A percentile compares a stretch with the other conserved stretches of the same genome.
phyloP scores from a whole-genome alignment of 1,140 invertebrate genomes.

The Scaptomyza pallida region DNA sequence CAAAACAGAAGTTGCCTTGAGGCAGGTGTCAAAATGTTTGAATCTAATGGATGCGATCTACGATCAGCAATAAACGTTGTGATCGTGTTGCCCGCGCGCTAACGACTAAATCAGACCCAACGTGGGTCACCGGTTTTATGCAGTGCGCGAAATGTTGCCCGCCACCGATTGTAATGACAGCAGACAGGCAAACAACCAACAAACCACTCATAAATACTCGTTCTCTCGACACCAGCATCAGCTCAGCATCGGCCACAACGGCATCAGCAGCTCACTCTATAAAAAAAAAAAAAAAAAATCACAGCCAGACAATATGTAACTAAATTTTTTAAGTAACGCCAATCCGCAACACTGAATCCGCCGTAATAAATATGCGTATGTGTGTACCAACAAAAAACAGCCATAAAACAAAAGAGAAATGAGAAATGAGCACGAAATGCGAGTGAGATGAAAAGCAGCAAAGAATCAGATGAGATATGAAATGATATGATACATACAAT shows the following conservation, averaged over 20 bases:
- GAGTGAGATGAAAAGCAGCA: constrained; percentile 4
- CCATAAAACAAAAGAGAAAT: background rate
- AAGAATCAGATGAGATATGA: constrained; percentile 4
- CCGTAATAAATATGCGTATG: constrained; percentile 16
- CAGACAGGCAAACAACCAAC: constrained; percentile 14
- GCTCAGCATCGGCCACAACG: background rate
- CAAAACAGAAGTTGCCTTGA: constrained; percentile 1
- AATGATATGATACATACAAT: constrained; percentile 5
- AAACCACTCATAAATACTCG: constrained; percentile 41
- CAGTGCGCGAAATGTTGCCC: constrained; percentile 64
- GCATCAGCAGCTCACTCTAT: background rate
- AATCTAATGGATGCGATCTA: constrained; percentile 21
- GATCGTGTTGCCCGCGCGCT: constrained; percentile 83
- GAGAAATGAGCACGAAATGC: constrained; percentile 4
- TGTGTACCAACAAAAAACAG: constrained; percentile 1
- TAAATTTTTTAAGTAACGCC: constrained; percentile 14
- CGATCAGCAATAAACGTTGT: constrained; percentile 51
- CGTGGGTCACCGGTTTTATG: constrained; percentile 82
- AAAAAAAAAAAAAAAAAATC: constrained; percentile 16
- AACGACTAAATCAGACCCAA: constrained; percentile 79
- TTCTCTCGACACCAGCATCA: constrained; percentile 31
- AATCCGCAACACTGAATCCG: constrained; percentile 17
- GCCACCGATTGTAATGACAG: constrained; percentile 34
- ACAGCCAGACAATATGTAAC: constrained; percentile 25
- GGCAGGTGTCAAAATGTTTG: constrained; percentile 28